phyloP scores from a whole-genome alignment of 1,140 invertebrate species.

The Pseudachorutes palmiensis region DNA sequence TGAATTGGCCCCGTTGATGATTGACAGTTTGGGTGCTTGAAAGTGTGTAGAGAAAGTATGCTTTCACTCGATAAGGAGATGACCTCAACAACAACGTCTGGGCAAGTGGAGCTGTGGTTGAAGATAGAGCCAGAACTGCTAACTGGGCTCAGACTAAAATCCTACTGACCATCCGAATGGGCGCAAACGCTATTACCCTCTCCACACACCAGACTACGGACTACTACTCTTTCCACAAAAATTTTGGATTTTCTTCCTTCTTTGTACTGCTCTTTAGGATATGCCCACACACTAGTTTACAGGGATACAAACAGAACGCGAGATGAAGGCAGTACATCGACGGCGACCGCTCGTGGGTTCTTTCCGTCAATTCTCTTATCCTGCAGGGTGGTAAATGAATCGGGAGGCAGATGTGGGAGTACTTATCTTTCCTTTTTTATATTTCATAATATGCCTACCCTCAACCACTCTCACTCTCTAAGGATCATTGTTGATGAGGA shows the following conservation, averaged over 20 bases:
- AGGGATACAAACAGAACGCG: neutral
- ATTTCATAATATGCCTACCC: constrained; percentile 5
- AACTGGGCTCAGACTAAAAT: constrained; percentile 30
- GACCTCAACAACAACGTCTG: neutral
- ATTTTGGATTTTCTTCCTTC: neutral
- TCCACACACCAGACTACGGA: neutral
- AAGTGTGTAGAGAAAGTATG: neutral
- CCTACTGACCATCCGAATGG: constrained; percentile 29
- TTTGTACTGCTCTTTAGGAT: neutral
- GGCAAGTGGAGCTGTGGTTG: neutral
- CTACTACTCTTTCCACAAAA: neutral
- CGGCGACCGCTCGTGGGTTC: neutral
- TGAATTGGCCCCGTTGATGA: too few relatives aligned
- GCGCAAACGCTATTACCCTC: constrained; percentile 27
- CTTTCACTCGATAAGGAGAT: neutral
- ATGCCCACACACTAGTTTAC: neutral
- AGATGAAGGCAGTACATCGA: neutral
- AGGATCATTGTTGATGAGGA: neutral
- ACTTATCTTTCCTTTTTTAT: constrained; percentile 14
- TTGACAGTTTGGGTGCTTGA: neutral
- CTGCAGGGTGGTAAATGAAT: constrained; percentile 36
- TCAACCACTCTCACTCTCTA: neutral
- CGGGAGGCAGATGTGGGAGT: constrained; percentile 35
- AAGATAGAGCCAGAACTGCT: constrained; percentile 12
- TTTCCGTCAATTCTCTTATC: constrained; percentile 12